These are phyloP conservation scores for Bombyx huttoni DNA, from an alignment of 2,888 invertebrate genomes.

Conservation along the genomic window DNA sequence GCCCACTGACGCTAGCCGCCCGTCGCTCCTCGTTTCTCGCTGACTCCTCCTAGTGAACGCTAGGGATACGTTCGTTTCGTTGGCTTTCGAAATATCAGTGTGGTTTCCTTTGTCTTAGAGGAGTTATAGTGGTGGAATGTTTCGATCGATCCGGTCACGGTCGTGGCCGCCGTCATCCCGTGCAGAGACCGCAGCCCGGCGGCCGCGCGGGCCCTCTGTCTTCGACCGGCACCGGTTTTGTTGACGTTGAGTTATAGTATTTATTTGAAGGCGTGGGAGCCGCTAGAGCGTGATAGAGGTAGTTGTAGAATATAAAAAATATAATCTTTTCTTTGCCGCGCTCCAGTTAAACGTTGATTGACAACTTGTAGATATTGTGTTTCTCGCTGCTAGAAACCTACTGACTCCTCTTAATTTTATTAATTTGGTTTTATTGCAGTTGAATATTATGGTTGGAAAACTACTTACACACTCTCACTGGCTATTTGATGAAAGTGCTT, in stretches of 20 bases:
- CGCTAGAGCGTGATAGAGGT: conserved; percentile 13
- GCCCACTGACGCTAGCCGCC: conserved; percentile 9
- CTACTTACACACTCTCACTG: conserved; percentile 55
- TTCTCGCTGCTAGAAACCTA: conserved; percentile 10
- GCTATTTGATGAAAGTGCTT: conserved; percentile 62
- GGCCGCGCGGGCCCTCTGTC: conserved; percentile 1
- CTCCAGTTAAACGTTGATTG: conserved; percentile 6
- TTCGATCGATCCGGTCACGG: conserved; percentile 11
- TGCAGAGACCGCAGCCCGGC: neutral
- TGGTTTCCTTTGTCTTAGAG: conserved; percentile 58
- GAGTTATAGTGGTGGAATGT: conserved; percentile 60
- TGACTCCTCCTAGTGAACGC: conserved; percentile 60
- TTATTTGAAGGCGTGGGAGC: conserved; percentile 3
- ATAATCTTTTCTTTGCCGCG: conserved; percentile 7
- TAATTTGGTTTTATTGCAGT: conserved; percentile 29
- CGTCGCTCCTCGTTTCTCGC: conserved; percentile 38
- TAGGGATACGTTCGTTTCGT: conserved; percentile 62
- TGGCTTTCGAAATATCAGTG: conserved; percentile 67
- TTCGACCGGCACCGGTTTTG: conserved; percentile 4
- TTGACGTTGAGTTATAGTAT: conserved; percentile 6
- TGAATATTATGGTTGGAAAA: conserved; percentile 20
- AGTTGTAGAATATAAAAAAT: conserved; percentile 13
- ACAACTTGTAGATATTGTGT: conserved; percentile 16
- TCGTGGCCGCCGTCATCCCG: neutral
- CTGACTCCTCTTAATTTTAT: conserved; percentile 48